Evolutionary conservation across 2,113 vertebrate genomes (phyloP).

Genomic region (Sialia sialis): DNA sequence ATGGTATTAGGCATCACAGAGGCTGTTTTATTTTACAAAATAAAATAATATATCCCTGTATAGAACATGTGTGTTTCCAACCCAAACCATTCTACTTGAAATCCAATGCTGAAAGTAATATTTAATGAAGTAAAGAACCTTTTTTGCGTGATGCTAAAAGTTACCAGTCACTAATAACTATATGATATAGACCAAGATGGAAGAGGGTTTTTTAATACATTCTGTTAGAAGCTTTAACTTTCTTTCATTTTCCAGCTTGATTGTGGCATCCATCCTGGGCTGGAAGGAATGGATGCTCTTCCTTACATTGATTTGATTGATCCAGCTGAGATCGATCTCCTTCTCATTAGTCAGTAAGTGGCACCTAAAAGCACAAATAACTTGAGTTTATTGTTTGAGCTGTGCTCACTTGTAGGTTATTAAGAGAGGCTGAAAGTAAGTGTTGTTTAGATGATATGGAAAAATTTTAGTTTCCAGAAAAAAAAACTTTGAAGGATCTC

Average conservation of each 20-base stretch:
- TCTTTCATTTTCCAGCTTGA: constrained; percentile 79
- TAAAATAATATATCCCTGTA: background rate
- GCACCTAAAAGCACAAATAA: background rate
- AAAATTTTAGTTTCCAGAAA: background rate
- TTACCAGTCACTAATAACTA: background rate
- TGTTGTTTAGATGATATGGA: background rate
- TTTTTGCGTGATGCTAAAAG: background rate
- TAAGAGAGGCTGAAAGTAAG: background rate
- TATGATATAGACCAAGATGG: background rate
- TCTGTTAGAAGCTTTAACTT: background rate
- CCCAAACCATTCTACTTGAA: background rate
- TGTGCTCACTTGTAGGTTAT: background rate
- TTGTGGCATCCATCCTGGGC: constrained; percentile 95
- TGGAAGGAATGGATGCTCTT: constrained; percentile 98
- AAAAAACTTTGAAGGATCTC: background rate
- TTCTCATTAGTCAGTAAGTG: constrained; percentile 97
- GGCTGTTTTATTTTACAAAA: background rate
- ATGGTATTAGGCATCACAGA: background rate
- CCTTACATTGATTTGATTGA: constrained; percentile 98
- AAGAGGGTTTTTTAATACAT: background rate
- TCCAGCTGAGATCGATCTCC: constrained; percentile 95
- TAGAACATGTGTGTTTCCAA: background rate
- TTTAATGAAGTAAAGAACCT: background rate
- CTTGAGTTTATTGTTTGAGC: background rate
- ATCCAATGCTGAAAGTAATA: background rate